Evolutionary conservation across 2,113 vertebrate genomes (phyloP).

Genomic region (Cinclus cinclus): DNA sequence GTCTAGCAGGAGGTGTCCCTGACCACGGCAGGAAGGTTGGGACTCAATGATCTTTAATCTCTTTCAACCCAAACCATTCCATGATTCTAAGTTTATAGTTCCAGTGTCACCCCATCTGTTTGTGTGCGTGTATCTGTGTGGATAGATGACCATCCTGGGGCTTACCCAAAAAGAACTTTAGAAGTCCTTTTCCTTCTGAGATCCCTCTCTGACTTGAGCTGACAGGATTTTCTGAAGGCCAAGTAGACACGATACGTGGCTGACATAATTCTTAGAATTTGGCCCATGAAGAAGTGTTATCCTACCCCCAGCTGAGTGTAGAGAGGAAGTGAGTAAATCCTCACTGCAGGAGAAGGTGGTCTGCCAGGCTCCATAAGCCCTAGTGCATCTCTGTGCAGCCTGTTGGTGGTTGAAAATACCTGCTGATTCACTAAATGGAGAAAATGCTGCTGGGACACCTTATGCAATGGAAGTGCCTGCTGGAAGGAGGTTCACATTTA

Average conservation of each 20-base stretch:
- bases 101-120: neutral
- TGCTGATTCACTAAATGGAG: neutral
- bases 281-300: neutral
- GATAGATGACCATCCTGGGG: neutral
- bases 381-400: neutral
- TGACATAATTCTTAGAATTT: neutral
- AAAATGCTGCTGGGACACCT: neutral
- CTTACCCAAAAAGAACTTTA: neutral
- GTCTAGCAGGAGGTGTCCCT: neutral
- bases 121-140: neutral
- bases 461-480: neutral
- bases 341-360: fast-evolving
- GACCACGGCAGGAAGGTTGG: neutral
- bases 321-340: neutral
- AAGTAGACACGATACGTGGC: neutral
- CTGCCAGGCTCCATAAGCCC: neutral
- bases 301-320: neutral
- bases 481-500: neutral
- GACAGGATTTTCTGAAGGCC: neutral
- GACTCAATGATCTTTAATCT: neutral
- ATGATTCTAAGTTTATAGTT: neutral
- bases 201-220: neutral
- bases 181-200: neutral
- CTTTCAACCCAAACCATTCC: neutral
- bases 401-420: neutral